Evolutionary conservation across 92 coral and sea anemone genomes (phyloP).

Genomic region (Blastomussa wellsi): DNA sequence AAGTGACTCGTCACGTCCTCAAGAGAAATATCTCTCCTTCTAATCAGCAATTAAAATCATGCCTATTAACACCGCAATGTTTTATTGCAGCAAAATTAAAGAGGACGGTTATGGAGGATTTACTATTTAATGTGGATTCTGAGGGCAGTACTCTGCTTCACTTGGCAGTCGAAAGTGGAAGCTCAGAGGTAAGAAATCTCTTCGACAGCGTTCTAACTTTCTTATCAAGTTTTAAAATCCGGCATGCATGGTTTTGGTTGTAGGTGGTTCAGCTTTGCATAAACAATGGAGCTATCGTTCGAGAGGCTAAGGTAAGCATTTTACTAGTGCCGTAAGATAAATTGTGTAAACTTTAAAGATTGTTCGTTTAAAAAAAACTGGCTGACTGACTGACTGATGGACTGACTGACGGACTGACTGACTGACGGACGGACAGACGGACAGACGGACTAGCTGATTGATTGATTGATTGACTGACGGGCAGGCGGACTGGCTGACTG

Average conservation of each 20-base stretch:
- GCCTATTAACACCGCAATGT: neutral
- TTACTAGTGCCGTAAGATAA: too few relatives aligned
- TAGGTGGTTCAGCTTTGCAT: slow-evolving; percentile 66
- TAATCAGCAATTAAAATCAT: neutral
- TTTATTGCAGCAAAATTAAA: slow-evolving; percentile 34
- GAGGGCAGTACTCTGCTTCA: slow-evolving; percentile 73
- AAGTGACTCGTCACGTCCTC: neutral
- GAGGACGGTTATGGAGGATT: slow-evolving; percentile 24
- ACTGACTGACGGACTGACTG: too few relatives aligned
- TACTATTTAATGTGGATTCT: slow-evolving; percentile 54
- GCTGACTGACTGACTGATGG: too few relatives aligned
- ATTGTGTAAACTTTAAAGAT: too few relatives aligned
- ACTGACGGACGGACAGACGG: too few relatives aligned
- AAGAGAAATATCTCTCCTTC: neutral
- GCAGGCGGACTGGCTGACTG: too few relatives aligned
- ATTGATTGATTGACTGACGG: too few relatives aligned
- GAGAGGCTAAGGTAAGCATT: slow-evolving; percentile 62
- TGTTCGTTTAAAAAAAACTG: too few relatives aligned
- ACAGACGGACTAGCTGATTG: too few relatives aligned
- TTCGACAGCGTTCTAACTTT: neutral
- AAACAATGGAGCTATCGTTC: slow-evolving; percentile 53
- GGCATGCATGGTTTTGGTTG: neutral
- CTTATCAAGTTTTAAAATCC: neutral
- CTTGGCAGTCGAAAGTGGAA: slow-evolving; percentile 74
- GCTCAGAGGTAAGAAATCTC: slow-evolving; percentile 24